Conservation (phyloP, 2,888 invertebrate species). For the Steinernema carpocapsae region DNA sequence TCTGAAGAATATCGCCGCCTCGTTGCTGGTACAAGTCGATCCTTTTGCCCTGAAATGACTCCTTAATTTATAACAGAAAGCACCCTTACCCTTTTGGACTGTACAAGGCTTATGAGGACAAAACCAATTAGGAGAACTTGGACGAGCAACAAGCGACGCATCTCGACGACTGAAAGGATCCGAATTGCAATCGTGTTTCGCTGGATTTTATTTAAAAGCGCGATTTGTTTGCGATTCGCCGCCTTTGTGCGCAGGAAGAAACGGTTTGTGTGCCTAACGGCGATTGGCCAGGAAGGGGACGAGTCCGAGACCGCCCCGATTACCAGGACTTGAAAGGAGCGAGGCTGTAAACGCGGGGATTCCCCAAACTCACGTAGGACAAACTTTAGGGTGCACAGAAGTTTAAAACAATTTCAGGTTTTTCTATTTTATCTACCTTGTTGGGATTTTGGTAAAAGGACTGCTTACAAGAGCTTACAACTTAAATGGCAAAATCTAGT, state of each 20-base stretch:
- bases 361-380: no score
- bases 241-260: not conserved
- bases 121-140: no score
- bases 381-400: no score
- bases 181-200: conserved; percentile 32
- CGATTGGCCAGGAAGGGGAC: conserved; percentile 41
- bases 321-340: no score
- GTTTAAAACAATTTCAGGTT: no score
- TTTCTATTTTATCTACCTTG: no score
- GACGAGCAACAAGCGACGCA: not conserved
- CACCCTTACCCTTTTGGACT: conserved; percentile 10
- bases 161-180: not conserved
- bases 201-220: conserved; percentile 29
- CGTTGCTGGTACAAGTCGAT: conserved; percentile 56
- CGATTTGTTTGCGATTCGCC: conserved; percentile 33
- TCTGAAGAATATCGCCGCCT: conserved; percentile 56
- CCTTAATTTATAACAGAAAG: not conserved
- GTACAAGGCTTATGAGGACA: not conserved
- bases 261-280: conserved; percentile 34
- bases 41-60: conserved; percentile 46
- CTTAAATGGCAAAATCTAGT: no score
- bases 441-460: no score
- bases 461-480: no score
- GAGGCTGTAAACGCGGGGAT: no score
- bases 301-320: no score